These are phyloP conservation scores for Napeogenes sylphis DNA, from an alignment of 2,888 invertebrate genomes.

Conservation along the genomic window DNA sequence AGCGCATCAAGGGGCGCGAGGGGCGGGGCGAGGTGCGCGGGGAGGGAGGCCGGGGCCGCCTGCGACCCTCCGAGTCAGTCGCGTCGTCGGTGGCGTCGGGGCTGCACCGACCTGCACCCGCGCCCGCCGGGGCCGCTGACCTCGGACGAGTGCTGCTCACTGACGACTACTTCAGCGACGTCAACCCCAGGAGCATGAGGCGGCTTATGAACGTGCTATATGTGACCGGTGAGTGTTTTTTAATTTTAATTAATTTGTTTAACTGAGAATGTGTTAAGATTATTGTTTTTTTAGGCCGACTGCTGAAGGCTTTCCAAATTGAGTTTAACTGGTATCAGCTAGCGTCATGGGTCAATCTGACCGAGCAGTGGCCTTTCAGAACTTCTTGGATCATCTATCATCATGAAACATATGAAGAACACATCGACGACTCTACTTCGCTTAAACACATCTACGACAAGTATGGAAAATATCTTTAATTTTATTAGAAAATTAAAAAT, in stretches of 20 bases:
- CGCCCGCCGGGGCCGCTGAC: conserved; percentile 80
- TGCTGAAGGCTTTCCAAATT: conserved; percentile 98
- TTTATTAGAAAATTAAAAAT: neutral
- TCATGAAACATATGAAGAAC: conserved; percentile 92
- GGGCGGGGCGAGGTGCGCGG: conserved; percentile 90
- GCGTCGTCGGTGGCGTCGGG: conserved; percentile 95
- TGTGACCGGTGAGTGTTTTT: conserved; percentile 85
- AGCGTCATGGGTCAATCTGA: conserved; percentile 98
- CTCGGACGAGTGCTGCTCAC: conserved; percentile 91
- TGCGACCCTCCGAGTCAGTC: conserved; percentile 91
- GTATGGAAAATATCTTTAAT: conserved; percentile 70
- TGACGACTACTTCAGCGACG: conserved; percentile 99
- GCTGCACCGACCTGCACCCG: conserved; percentile 80
- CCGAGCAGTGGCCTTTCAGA: conserved; percentile 99
- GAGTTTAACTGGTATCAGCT: conserved; percentile 99
- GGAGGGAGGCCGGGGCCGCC: conserved; percentile 83
- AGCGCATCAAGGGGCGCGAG: conserved; percentile 83
- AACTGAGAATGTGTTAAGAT: neutral
- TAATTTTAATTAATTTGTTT: neutral
- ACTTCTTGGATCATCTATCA: conserved; percentile 98
- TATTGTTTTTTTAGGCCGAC: conserved; percentile 80
- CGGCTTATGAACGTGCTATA: conserved; percentile 98
- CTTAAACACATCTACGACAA: conserved; percentile 95
- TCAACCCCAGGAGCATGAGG: conserved; percentile 97
- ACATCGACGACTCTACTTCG: conserved; percentile 89